Conservation (phyloP, 1,140 invertebrate genomes). For the Conus betulinus region DNA sequence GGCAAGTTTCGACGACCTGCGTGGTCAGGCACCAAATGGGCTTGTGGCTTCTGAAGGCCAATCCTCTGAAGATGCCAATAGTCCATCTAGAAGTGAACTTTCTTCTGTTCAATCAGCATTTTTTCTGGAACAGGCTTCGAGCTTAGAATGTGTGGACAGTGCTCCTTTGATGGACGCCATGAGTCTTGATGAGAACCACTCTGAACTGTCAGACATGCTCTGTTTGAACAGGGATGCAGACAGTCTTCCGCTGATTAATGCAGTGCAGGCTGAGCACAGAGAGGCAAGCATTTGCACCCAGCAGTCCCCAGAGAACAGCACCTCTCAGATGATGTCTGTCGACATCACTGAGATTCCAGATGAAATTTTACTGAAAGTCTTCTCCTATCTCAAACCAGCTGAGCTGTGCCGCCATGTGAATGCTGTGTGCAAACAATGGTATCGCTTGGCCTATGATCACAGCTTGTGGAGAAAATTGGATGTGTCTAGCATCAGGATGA, state of each 20-base stretch:
- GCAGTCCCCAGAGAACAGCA: neutral
- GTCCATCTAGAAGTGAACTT: neutral
- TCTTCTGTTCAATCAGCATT: neutral
- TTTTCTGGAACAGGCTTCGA: neutral
- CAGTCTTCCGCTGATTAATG: neutral
- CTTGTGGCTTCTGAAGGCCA: neutral
- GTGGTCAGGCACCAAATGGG: neutral
- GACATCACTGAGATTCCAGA: slow-evolving; percentile 30
- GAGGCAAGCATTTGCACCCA: neutral
- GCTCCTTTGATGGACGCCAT: neutral
- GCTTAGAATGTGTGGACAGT: neutral
- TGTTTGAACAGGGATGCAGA: neutral
- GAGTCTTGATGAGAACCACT: neutral
- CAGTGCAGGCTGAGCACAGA: neutral
- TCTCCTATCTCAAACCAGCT: slow-evolving; percentile 33
- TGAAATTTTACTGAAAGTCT: slow-evolving; percentile 46
- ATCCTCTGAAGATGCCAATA: neutral
- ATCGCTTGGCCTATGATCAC: slow-evolving; percentile 38
- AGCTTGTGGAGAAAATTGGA: slow-evolving; percentile 40
- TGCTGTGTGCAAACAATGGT: slow-evolving; percentile 43
- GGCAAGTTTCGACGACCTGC: neutral
- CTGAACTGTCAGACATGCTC: neutral
- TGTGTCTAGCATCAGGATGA: slow-evolving; percentile 15
- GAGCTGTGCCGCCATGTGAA: slow-evolving; percentile 40
- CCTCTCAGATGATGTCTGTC: neutral